phyloP scores from a whole-genome alignment of 1,140 invertebrate genomes.

The Drosophila jambulina region DNA sequence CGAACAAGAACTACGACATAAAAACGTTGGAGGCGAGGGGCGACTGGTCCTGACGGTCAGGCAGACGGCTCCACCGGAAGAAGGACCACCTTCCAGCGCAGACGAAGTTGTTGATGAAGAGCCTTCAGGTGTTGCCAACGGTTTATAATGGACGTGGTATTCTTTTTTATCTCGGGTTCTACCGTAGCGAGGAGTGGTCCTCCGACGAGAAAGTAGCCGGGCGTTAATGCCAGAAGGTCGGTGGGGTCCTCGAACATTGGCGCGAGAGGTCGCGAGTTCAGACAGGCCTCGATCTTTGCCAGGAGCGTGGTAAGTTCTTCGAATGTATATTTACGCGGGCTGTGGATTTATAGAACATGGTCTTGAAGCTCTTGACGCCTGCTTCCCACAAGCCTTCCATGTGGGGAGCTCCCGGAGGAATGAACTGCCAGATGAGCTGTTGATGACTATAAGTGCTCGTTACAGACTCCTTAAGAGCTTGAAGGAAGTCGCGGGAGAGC shows the following conservation, averaged over 20 bases:
- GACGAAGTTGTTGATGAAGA: no score
- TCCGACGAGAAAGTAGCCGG: not conserved
- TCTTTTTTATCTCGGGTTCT: not conserved
- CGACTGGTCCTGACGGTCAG: no score
- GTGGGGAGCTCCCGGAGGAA: not conserved
- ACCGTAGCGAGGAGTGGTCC: not conserved
- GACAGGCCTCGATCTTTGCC: not conserved
- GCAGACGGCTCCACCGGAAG: no score
- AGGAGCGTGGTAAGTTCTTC: not conserved
- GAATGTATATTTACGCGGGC: not conserved
- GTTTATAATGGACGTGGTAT: not conserved
- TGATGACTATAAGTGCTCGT: not conserved
- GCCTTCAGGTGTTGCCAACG: not conserved
- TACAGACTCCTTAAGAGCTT: not conserved
- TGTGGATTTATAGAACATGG: not conserved
- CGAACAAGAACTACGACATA: no score
- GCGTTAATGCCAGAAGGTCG: not conserved
- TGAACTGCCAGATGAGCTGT: not conserved
- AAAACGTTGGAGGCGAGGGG: no score
- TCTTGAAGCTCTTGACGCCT: not conserved
- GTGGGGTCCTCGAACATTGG: not conserved
- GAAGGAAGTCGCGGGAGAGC: no score
- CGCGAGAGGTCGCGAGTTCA: not conserved
- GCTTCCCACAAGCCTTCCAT: not conserved
- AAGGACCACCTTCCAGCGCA: no score